Evolutionary conservation across 2,113 vertebrate genomes (phyloP).

Genomic region (Neomonachus schauinslandi): DNA sequence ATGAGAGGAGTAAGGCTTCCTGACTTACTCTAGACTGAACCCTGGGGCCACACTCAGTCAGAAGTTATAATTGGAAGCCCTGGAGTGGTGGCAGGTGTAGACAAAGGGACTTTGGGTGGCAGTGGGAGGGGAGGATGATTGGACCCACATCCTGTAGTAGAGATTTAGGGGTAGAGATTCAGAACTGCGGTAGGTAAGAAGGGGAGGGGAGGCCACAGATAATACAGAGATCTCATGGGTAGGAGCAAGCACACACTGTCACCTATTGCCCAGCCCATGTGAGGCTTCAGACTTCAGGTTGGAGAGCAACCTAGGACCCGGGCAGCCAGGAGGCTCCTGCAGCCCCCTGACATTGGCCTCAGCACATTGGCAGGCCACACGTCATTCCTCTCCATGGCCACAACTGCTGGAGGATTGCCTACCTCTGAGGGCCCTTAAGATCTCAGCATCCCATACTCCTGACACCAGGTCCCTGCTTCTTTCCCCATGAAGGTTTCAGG

Average conservation of each 20-base stretch:
- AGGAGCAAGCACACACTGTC: not conserved
- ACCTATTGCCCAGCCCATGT: not conserved
- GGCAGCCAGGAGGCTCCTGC: not conserved
- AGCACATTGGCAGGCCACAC: not conserved
- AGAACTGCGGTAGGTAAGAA: not conserved
- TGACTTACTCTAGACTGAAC: not conserved
- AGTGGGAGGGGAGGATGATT: not conserved
- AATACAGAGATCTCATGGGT: not conserved
- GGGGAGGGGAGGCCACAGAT: not conserved
- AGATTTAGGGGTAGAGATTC: not conserved
- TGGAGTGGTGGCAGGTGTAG: constrained; percentile 21
- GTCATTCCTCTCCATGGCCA: not conserved
- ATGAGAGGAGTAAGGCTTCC: constrained; percentile 96
- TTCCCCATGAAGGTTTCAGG: not conserved
- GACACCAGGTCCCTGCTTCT: not conserved
- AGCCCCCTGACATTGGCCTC: not conserved
- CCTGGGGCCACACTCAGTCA: not conserved
- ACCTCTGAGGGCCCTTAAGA: not conserved
- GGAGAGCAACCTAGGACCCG: not conserved
- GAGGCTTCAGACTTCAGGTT: not conserved
- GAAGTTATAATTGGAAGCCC: not conserved
- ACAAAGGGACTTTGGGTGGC: not conserved
- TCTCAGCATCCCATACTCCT: not conserved
- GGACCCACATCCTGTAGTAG: not conserved
- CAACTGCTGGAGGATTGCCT: not conserved